phyloP scores from a whole-genome alignment of 2,113 vertebrate species.

The Irena cyanogastra region DNA sequence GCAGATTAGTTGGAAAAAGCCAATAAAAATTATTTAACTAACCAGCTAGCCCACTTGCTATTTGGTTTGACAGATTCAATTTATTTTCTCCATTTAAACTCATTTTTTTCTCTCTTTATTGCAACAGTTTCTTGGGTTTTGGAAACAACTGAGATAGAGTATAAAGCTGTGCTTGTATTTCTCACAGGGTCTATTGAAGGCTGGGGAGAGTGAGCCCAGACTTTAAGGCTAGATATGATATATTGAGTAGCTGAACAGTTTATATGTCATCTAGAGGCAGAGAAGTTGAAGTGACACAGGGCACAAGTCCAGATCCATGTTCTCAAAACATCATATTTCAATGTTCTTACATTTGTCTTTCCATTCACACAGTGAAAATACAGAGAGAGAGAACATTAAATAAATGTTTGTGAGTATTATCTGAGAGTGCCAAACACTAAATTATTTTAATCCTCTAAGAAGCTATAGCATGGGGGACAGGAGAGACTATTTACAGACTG shows the following conservation, averaged over 20 bases:
- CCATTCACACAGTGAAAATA: background rate
- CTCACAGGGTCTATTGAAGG: constrained; percentile 21
- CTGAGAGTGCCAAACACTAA: background rate
- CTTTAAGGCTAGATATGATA: background rate
- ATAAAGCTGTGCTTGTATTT: constrained; percentile 50
- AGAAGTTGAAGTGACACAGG: background rate
- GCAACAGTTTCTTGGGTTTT: constrained; percentile 42
- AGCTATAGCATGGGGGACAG: background rate
- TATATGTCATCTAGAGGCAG: background rate
- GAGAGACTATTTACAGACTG: background rate
- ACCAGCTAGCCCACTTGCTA: constrained; percentile 38
- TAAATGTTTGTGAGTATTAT: background rate
- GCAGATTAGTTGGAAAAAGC: constrained; percentile 48
- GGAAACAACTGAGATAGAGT: constrained; percentile 15
- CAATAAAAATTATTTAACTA: constrained; percentile 69
- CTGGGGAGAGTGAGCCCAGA: background rate
- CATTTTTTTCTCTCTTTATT: constrained; percentile 65
- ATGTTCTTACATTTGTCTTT: background rate
- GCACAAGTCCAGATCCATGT: background rate
- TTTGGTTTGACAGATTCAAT: constrained; percentile 60
- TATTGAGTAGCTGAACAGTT: background rate
- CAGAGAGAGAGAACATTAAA: background rate
- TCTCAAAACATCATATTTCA: background rate
- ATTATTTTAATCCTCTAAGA: background rate
- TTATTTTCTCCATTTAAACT: constrained; percentile 66